Percentiles rank a stretch among this genome's conserved stretches.
Conservation (phyloP, 2,113 vertebrate species). For the Paramormyrops kingsleyae region DNA sequence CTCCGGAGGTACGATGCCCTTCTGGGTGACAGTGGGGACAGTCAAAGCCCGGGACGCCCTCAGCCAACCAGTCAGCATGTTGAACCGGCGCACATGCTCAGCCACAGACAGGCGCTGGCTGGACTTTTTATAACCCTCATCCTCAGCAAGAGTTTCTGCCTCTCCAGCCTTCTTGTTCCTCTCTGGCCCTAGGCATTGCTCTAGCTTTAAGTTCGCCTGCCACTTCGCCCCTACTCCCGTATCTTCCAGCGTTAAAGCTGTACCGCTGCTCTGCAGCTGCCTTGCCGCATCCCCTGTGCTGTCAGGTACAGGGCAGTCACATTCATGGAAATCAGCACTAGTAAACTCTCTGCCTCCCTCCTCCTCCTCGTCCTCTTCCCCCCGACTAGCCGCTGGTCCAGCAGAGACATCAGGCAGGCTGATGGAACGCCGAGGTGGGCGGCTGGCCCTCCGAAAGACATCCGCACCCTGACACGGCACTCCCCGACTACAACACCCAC, state of each 20-base stretch:
- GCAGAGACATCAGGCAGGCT: slow-evolving; percentile 38
- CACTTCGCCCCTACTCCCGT: neutral
- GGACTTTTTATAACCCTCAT: slow-evolving; percentile 20
- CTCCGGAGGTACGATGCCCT: neutral
- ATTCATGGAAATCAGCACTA: neutral
- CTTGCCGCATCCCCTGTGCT: neutral
- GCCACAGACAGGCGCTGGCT: slow-evolving; percentile 30
- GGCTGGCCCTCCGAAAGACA: neutral
- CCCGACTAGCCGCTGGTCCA: slow-evolving; percentile 12
- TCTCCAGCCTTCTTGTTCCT: neutral
- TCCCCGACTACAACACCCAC: too few species aligned
- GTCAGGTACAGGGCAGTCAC: neutral
- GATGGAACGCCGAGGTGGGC: slow-evolving; percentile 38
- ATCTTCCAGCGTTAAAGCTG: neutral
- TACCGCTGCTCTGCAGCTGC: neutral
- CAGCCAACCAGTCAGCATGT: slow-evolving; percentile 27
- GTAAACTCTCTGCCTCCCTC: neutral
- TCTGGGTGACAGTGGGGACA: neutral
- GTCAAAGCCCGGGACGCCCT: slow-evolving; percentile 16
- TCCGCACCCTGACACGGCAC: neutral
- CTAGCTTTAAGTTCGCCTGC: neutral
- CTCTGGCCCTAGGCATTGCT: neutral
- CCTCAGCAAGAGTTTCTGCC: neutral
- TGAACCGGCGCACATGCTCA: slow-evolving; percentile 33
- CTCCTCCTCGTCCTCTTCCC: neutral